These are phyloP conservation scores for Liasis olivaceus DNA, from an alignment of 2,797 vertebrate species.

Conservation along the genomic window DNA sequence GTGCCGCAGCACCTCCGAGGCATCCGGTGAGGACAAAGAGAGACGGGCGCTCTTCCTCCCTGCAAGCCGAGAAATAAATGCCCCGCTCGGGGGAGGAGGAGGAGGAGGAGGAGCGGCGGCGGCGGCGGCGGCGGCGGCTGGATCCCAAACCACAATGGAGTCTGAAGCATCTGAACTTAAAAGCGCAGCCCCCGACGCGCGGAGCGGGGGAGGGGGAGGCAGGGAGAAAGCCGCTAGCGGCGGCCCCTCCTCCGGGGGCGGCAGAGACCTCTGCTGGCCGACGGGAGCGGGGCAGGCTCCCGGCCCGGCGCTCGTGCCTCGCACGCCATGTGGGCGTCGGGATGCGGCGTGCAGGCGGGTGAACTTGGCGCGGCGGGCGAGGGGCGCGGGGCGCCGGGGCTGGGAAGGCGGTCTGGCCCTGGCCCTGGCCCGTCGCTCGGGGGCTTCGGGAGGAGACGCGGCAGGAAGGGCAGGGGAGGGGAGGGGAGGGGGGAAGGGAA, in stretches of 20 bases:
- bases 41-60: not conserved
- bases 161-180: not conserved
- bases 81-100: not conserved
- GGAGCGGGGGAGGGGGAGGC: not conserved
- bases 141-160: slow-evolving; percentile 21
- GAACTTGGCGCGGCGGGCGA: not conserved
- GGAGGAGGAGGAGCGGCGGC: not conserved
- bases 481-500: too few species aligned
- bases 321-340: not conserved
- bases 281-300: not conserved
- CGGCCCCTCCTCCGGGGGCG: not conserved
- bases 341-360: not conserved
- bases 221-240: not conserved
- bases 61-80: not conserved
- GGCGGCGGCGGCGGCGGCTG: not conserved
- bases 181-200: slow-evolving; percentile 6
- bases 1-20: not conserved
- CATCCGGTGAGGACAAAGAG: not conserved
- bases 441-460: not conserved
- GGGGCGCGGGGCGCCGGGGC: not conserved
- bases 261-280: slow-evolving; percentile 20
- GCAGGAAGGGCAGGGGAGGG: not conserved
- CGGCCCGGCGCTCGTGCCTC: too few species aligned
- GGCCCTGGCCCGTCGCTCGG: not conserved
- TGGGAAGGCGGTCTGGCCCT: not conserved